Percentiles rank a stretch among this genome's conserved stretches.
These are phyloP conservation scores for Selenia dentaria DNA, from an alignment of 2,888 invertebrate genomes.

Conservation along the genomic window DNA sequence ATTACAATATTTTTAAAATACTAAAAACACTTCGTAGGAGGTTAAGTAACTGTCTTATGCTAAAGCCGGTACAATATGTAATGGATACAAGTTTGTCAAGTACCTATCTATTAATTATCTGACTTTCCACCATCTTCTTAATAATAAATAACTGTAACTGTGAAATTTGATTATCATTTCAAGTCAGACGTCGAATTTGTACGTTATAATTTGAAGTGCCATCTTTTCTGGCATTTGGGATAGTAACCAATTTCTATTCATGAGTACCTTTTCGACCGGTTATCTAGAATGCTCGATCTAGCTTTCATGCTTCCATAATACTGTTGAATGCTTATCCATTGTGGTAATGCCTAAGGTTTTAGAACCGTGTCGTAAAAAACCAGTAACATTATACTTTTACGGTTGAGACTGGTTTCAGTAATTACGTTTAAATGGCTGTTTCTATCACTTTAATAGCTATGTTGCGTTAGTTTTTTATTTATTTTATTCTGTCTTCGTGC, in stretches of 20 bases:
- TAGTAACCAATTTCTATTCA: slow-evolving; percentile 49
- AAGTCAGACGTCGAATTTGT: slow-evolving; percentile 4
- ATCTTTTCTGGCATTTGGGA: slow-evolving; percentile 27
- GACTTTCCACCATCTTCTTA: too few species aligned
- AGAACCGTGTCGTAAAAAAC: slow-evolving; percentile 4
- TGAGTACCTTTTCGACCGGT: slow-evolving; percentile 27
- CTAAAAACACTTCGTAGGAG: too few species aligned
- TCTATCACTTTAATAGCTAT: background rate
- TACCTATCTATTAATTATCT: too few species aligned
- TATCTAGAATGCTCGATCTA: slow-evolving; percentile 19
- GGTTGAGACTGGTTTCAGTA: background rate
- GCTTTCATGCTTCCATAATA: slow-evolving; percentile 8
- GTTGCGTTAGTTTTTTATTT: too few species aligned
- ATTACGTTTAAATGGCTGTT: background rate
- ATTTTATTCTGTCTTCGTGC: too few species aligned
- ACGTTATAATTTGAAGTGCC: slow-evolving; percentile 15
- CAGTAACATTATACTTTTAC: slow-evolving; percentile 1
- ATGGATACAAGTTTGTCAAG: too few species aligned
- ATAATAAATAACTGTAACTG: too few species aligned
- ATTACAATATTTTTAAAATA: too few species aligned
- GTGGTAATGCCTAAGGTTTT: slow-evolving; percentile 3
- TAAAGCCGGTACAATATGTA: too few species aligned
- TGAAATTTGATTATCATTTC: too few species aligned
- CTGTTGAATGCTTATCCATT: slow-evolving; percentile 2
- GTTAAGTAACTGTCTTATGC: too few species aligned